Evolutionary conservation across 1,140 invertebrate genomes (phyloP), one percentile per base, ranked within the genome.

Genomic region (Metaphire vulgaris): DNA sequence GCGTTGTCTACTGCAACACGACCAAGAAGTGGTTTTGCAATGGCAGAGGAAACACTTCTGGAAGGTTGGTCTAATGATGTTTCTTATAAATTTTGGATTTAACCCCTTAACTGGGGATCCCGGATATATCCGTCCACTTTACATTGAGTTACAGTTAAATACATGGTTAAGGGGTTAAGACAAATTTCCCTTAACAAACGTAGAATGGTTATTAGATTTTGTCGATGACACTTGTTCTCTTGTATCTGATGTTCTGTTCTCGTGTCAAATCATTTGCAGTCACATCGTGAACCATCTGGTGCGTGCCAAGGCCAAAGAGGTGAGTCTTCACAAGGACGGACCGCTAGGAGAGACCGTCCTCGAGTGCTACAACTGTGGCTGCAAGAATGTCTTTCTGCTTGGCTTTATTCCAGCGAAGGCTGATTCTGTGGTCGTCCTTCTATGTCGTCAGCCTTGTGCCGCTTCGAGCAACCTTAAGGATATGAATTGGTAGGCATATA

Each of bases 21-120:
- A 99, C 97, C 83, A 96, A 97, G 81, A 98, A 98, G 85, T 99
- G 98, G 98, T 99, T 99, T 85, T 99, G 98, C 85, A 99, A 99
- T 90, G 96, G 96, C 2, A 90, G 96, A 79, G 97, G 97, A 1
- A 97, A 96, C 83, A 99, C 97, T 1, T 96, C 95, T 21, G 97
- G 97, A 69, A 88, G 87, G 87, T 88, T 80, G 77, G n/a, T n/a
- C n/a, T n/a, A n/a, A n/a, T n/a, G n/a, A n/a, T n/a, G n/a, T n/a
- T n/a, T n/a, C n/a, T n/a, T n/a, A n/a, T n/a, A n/a, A n/a, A n/a
- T n/a, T n/a, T n/a, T n/a, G n/a, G n/a, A n/a, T n/a, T n/a, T n/a
- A n/a, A n/a, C n/a, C n/a, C n/a, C n/a, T n/a, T n/a, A n/a, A n/a
- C n/a, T n/a, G n/a, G n/a, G n/a, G n/a, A n/a, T n/a, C n/a, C n/a